Evolutionary conservation across 2,888 invertebrate genomes (phyloP), one percentile per base, ranked within the genome.

Genomic region (Oligia latruncula): DNA sequence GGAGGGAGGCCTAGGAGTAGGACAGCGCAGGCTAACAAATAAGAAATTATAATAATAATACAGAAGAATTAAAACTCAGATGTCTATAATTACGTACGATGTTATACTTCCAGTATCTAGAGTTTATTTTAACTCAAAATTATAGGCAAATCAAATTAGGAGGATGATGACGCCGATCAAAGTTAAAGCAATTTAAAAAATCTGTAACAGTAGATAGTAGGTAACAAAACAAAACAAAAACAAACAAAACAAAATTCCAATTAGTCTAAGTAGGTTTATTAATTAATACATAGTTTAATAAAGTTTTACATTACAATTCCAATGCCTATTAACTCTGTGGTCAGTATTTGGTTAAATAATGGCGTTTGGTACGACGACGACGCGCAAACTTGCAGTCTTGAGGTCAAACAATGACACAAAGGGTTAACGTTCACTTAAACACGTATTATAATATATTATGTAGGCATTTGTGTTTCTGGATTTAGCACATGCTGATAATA

Each of bases 361-460:
- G 43, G 64, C 43, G 23, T 72, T 29, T 52, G 55, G 67, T 35
- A 49, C 43, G 29, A 58, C 15, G 58, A n/a, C 15, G 58, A n/a
- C 40, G 67, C 23, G 43, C 58, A 55, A 71, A 60, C 71, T n/a
- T 76, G 62, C 43, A 29, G 52, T 35, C n/a, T 74, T 71, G 46
- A 77, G 62, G 71, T 55, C 65, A 82, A 72, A 65, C 74, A 58
- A 62, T 74, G 64, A 74, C 65, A 67, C 70, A 74, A 29, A 49
- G 35, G 65, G 65, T 78, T 64, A 83, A 73, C 3, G 52, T 29
- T 74, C 65, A 40, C 49, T 81, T 58, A n/a, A 74, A 55, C n/a
- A 71, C 13, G 46, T 64, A 15, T 17, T 66, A 52, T 15, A 62
- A 55, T 55, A 55, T 9, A 43, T 43, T 6, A 40, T 73, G n/a